Base-by-base conservation (phyloP, 2,888 invertebrate species). In the Parochlus steinenii region DNA sequence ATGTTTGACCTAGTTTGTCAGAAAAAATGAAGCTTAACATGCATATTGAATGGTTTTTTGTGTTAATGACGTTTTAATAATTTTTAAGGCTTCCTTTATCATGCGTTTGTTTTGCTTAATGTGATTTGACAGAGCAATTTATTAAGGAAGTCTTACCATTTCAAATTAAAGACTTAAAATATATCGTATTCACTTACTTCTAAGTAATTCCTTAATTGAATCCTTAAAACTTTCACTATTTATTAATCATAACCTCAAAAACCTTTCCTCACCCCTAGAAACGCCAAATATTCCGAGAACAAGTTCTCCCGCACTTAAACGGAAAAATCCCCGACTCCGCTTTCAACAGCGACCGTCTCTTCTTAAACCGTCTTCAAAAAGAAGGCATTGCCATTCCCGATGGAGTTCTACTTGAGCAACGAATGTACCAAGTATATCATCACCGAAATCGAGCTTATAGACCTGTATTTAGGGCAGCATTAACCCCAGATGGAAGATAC, bases 271-370 rank as follows among this genome's bases (percentile, higher is more conserved):
- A 52, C 5, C 47, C 61, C 62, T 55, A 64, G 55, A 72, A 71
- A 49, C 58, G 71, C 20, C 70, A 72, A 53, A 63, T 73, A 43
- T 73, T 66, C 52, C 62, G 72, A 12, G 72, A 73, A 45, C 65
- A 71, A 48, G 63, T 72, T 12, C 47, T 69, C 30, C 72, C 72
- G 6, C 63, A 64, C 43, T 56, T 63, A 22, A 72, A 72, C 23
- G 72, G 72, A 2, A 69, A 69, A 50, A 70, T 72, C 43, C 72
- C 72, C 0, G 71, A 70, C 39, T 65, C 67, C 26, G 71, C 72
- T 6, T 72, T 72, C 43, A 58, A 63, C 41, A 61, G 65, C 1
- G 69, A 71, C 50, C 62, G 72, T 8, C 50, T 72, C 29, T 63
- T 64, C 25, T 49, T 71, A 22, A 72, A 72, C 50, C 63, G 65